These are phyloP conservation scores for Phrynocephalus vlangalii DNA, from an alignment of 2,797 vertebrate genomes.

Conservation along the genomic window DNA sequence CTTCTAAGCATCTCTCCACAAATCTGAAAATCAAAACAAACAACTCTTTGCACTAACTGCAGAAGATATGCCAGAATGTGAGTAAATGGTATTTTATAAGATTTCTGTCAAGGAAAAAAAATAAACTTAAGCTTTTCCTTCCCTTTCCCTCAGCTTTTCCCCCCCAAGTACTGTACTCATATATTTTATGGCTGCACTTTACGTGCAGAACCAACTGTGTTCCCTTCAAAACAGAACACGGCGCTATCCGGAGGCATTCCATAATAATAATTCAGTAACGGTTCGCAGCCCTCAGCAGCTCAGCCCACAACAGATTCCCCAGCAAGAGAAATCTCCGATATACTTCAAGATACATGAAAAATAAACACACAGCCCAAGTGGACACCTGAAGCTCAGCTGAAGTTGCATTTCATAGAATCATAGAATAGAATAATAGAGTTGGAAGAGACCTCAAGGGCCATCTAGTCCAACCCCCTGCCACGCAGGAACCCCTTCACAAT, in stretches of 20 bases:
- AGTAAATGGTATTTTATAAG: neutral
- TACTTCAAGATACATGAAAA: too few species aligned
- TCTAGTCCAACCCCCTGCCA: too few species aligned
- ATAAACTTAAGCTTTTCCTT: neutral
- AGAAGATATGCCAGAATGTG: neutral
- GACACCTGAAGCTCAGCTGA: neutral
- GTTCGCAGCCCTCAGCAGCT: neutral
- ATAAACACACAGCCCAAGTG: neutral
- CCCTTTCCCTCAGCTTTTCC: neutral
- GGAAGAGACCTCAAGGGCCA: too few species aligned
- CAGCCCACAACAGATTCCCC: too few species aligned
- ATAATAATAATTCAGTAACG: neutral
- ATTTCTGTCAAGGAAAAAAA: neutral
- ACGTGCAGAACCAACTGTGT: neutral
- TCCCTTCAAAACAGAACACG: neutral
- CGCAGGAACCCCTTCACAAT: too few species aligned
- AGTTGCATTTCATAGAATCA: too few species aligned
- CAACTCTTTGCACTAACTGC: neutral
- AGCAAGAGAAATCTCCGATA: neutral
- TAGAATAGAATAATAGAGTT: too few species aligned
- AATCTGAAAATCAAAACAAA: neutral
- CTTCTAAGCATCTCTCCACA: neutral
- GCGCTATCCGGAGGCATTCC: neutral
- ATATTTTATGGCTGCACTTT: neutral
- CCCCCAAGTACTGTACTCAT: neutral